A percentile compares a stretch with the other conserved stretches of the same genome.
phyloP scores from a whole-genome alignment of 2,797 vertebrate species.

The Acanthiza pusilla region DNA sequence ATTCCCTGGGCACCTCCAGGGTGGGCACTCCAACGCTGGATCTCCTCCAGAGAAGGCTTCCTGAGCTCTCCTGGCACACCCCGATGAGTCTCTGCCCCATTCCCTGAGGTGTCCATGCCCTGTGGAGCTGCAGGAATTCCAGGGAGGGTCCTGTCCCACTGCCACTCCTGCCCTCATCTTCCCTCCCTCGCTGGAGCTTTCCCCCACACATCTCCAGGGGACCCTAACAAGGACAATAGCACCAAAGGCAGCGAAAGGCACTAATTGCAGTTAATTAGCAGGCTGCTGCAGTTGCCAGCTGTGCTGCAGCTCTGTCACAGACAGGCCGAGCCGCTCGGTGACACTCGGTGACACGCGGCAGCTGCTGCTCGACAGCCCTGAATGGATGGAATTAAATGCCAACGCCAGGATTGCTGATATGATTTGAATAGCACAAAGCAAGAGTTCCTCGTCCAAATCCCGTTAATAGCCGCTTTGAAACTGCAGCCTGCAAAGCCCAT shows the following conservation, averaged over 20 bases:
- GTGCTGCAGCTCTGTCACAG: neutral
- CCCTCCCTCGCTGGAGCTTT: neutral
- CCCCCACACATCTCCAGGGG: neutral
- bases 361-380: neutral
- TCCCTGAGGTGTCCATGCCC: neutral
- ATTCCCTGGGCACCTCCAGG: neutral
- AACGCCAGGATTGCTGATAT: neutral
- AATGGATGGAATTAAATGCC: neutral
- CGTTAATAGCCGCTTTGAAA: slow-evolving; percentile 14
- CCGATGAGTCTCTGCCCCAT: neutral
- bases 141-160: neutral
- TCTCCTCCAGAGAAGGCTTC: neutral
- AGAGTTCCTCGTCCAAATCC: slow-evolving; percentile 1
- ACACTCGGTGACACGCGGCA: accelerated
- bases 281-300: neutral
- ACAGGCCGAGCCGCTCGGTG: neutral
- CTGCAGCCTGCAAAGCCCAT: slow-evolving; percentile 6
- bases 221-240: neutral
- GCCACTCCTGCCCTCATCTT: neutral
- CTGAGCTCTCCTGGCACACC: neutral
- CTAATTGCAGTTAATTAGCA: neutral
- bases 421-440: neutral
- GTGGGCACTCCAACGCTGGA: neutral
- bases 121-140: neutral
- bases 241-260: neutral